Conservation (phyloP, 2,797 vertebrate genomes). For the Bradypodion pumilum region DNA sequence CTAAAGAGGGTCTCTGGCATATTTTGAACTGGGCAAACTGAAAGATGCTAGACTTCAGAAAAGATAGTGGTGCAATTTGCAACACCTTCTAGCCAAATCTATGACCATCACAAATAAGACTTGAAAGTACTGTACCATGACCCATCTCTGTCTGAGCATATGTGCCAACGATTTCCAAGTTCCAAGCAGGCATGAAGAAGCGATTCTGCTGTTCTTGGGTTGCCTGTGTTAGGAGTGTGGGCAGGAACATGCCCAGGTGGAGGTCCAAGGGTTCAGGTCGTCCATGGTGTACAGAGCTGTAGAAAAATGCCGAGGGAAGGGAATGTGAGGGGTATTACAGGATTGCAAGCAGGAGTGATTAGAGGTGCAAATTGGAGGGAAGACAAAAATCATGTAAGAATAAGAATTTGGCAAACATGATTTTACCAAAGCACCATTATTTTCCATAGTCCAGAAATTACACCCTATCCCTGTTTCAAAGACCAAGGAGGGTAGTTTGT, state of each 20-base stretch:
- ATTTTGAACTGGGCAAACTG: background rate
- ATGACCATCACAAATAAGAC: constrained; percentile 62
- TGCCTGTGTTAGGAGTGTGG: constrained; percentile 96
- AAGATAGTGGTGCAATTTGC: background rate
- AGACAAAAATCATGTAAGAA: constrained; percentile 60
- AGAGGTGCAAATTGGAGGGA: constrained; percentile 55
- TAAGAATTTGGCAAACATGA: constrained; percentile 48
- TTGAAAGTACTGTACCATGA: constrained; percentile 89
- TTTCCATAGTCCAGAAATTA: constrained; percentile 43
- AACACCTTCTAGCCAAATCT: background rate
- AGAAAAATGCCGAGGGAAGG: constrained; percentile 64
- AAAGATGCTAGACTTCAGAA: background rate
- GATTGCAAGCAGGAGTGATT: constrained; percentile 61
- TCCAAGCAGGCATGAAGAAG: constrained; percentile 98
- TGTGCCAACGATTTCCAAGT: constrained; percentile 98
- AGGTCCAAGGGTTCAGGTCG: constrained; percentile 92
- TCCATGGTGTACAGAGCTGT: constrained; percentile 87
- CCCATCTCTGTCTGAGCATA: constrained; percentile 99
- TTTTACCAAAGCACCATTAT: constrained; percentile 65
- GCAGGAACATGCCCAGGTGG: constrained; percentile 98
- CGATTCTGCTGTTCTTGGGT: constrained; percentile 92
- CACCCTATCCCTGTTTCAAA: background rate
- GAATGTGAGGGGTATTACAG: constrained; percentile 61
- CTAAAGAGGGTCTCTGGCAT: background rate
- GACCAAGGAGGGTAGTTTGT: background rate